phyloP scores from a whole-genome alignment of 2,888 invertebrate species.

The Omphaloscelis lunosa region DNA sequence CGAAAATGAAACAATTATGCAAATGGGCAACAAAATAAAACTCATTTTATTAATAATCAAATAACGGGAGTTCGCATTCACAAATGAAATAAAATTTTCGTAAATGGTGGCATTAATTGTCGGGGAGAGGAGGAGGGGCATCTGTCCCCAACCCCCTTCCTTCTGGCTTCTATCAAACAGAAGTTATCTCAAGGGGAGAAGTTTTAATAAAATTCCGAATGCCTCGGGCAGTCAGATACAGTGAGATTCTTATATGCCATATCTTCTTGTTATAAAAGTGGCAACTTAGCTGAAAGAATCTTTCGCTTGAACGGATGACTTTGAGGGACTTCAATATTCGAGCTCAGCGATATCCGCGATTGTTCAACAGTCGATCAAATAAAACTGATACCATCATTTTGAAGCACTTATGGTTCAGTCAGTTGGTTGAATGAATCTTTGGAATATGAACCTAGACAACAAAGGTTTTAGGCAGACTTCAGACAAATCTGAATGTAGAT shows the following conservation, averaged over 20 bases:
- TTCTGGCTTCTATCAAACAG: conserved; percentile 87
- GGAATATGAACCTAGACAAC: conserved; percentile 33
- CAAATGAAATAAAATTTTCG: conserved; percentile 88
- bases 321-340: conserved; percentile 80
- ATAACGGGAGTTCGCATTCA: conserved; percentile 87
- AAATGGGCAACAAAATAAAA: conserved; percentile 89
- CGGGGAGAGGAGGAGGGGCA: conserved; percentile 67
- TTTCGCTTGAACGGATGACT: conserved; percentile 76
- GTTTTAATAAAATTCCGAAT: conserved; percentile 89
- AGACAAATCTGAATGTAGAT: neutral
- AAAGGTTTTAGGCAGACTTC: conserved; percentile 39
- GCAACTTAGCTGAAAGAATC: conserved; percentile 78
- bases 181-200: conserved; percentile 89
- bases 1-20: conserved; percentile 89
- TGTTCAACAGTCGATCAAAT: conserved; percentile 71
- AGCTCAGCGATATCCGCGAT: conserved; percentile 73
- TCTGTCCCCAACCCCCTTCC: conserved; percentile 68
- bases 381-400: conserved; percentile 60
- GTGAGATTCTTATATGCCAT: conserved; percentile 82
- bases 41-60: conserved; percentile 90
- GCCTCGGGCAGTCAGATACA: conserved; percentile 85
- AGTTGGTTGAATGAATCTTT: conserved; percentile 51
- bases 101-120: conserved; percentile 89
- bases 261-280: conserved; percentile 79
- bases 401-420: conserved; percentile 58